These are phyloP conservation scores for Lethrus apterus DNA, from an alignment of 1,140 invertebrate genomes.

Conservation along the genomic window DNA sequence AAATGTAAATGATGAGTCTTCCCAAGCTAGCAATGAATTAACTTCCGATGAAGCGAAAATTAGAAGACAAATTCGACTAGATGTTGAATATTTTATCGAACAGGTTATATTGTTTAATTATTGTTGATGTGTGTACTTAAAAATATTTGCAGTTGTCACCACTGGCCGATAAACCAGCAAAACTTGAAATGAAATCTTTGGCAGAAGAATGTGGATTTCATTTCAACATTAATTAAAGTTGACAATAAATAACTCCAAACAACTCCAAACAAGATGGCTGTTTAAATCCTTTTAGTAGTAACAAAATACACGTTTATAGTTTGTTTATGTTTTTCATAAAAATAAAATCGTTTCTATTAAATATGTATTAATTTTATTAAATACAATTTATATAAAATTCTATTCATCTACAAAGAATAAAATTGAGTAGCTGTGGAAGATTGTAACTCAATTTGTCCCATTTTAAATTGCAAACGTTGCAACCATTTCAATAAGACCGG, in stretches of 20 bases:
- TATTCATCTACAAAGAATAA: conserved; percentile 60
- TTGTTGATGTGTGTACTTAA: neutral
- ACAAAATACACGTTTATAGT: no score
- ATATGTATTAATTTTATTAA: no score
- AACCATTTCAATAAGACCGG: conserved; percentile 72
- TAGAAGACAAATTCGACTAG: conserved; percentile 77
- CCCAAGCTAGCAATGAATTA: conserved; percentile 42
- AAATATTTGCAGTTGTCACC: conserved; percentile 7
- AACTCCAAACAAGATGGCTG: no score
- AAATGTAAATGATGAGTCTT: conserved; percentile 40
- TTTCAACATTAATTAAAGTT: no score
- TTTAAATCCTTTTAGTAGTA: no score
- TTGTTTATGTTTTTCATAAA: no score
- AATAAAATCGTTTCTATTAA: no score
- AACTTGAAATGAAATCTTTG: neutral
- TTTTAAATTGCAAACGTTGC: conserved; percentile 92
- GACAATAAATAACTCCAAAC: no score
- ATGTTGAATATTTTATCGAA: conserved; percentile 52
- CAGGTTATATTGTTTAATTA: conserved; percentile 22
- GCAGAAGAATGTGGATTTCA: conserved; percentile 4
- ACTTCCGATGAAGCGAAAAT: conserved; percentile 89
- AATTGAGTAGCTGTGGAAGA: conserved; percentile 86
- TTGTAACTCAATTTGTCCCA: conserved; percentile 95
- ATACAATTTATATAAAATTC: neutral
- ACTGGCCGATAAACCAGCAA: neutral